These are phyloP conservation scores for Atlantisia rogersi DNA, from an alignment of 2,113 vertebrate species.

Conservation along the genomic window DNA sequence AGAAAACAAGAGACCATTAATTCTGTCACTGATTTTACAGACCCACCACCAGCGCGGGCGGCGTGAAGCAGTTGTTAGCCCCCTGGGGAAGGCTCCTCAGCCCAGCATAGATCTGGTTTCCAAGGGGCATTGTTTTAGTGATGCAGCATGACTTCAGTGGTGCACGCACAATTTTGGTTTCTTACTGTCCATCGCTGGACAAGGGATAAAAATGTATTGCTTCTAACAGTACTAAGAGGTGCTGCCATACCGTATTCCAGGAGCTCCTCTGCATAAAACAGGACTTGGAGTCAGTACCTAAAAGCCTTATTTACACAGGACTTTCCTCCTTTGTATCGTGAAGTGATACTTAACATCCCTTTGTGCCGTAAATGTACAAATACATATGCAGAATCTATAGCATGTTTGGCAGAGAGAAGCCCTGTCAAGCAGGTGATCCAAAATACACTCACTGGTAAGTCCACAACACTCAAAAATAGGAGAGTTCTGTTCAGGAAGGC, in stretches of 20 bases:
- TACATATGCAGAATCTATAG: not conserved
- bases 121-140: not conserved
- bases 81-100: not conserved
- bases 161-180: not conserved
- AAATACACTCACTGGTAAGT: not conserved
- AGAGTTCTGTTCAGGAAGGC: not conserved
- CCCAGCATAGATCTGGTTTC: not conserved
- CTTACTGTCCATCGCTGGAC: fast-evolving
- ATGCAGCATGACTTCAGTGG: not conserved
- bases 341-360: not conserved
- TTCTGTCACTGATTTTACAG: not conserved
- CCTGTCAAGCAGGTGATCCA: not conserved
- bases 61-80: not conserved
- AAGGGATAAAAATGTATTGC: not conserved
- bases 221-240: not conserved
- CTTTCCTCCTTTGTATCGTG: not conserved
- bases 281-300: not conserved
- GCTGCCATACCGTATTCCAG: fast-evolving
- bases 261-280: not conserved
- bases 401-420: not conserved
- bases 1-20: not conserved
- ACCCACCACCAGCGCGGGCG: not conserved
- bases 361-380: not conserved
- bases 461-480: not conserved
- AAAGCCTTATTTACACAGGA: not conserved